phyloP scores from a whole-genome alignment of 2,888 invertebrate species.

The Parasteatoda lunata region DNA sequence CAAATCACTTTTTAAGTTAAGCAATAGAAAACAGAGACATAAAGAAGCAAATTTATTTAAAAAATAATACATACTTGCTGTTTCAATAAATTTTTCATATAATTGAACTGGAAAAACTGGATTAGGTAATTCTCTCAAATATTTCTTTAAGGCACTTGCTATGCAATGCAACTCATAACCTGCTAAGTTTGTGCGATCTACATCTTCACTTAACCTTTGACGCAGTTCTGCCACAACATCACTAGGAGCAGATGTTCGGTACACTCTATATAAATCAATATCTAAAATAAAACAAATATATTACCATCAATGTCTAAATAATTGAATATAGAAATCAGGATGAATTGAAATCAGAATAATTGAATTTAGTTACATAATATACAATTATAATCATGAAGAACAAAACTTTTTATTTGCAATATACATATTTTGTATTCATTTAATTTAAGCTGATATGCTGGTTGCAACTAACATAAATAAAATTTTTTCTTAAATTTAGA shows the following conservation, averaged over 20 bases:
- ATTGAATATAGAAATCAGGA: no score
- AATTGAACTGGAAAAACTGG: constrained; percentile 84
- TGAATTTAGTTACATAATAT: no score
- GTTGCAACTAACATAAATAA: no score
- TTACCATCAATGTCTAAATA: no score
- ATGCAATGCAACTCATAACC: constrained; percentile 78
- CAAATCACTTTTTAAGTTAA: no score
- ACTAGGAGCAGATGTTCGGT: constrained; percentile 79
- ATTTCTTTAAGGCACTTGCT: constrained; percentile 81
- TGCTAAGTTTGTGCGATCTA: constrained; percentile 72
- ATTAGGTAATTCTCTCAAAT: constrained; percentile 83
- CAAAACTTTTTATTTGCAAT: no score
- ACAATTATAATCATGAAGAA: no score
- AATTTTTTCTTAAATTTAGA: no score
- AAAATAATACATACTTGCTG: constrained; percentile 74
- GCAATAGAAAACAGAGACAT: no score
- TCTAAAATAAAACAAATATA: constrained; percentile 8
- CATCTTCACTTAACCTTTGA: constrained; percentile 75
- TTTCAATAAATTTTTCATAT: constrained; percentile 82
- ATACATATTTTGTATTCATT: no score
- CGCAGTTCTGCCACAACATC: constrained; percentile 79
- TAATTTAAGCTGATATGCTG: no score
- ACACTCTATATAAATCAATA: constrained; percentile 81
- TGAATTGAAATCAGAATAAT: no score
- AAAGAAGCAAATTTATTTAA: neutral